Percentiles rank a stretch among this genome's conserved stretches.
phyloP scores from a whole-genome alignment of 1,140 invertebrate genomes.

The Bombus superbus region DNA sequence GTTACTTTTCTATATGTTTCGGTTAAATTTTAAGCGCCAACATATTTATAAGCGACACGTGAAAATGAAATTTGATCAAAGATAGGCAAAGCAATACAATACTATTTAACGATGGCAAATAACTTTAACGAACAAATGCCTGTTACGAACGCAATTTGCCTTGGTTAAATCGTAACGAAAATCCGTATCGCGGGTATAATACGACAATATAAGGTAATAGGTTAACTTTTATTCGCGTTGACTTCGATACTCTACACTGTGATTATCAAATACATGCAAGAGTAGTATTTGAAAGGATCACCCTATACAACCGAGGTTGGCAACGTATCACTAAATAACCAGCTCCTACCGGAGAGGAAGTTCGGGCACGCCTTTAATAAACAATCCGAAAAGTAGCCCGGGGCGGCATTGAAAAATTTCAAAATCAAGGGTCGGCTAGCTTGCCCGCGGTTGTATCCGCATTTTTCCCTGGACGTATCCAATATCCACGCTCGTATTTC shows the following conservation, averaged over 20 bases:
- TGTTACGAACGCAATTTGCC: background rate
- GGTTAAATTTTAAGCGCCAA: background rate
- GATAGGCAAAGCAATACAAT: background rate
- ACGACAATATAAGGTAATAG: background rate
- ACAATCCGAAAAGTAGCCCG: slow-evolving; percentile 13
- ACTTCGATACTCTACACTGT: background rate
- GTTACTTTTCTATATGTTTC: background rate
- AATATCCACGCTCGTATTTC: slow-evolving; percentile 35
- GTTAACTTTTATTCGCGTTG: background rate
- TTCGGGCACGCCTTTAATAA: slow-evolving; percentile 4
- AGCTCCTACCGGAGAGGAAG: background rate
- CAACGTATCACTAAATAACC: background rate
- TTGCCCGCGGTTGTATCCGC: background rate
- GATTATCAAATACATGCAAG: background rate
- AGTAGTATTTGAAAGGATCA: background rate
- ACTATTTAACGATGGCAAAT: background rate
- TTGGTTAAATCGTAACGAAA: background rate
- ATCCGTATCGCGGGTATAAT: background rate
- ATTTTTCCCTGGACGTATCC: slow-evolving; percentile 15
- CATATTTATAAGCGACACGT: background rate
- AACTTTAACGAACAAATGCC: background rate
- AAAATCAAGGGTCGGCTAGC: background rate
- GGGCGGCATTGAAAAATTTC: slow-evolving; percentile 2
- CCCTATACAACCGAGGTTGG: background rate
- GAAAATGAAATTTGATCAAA: background rate